A percentile compares a stretch with the other conserved stretches of the same genome.
Evolutionary conservation across 37 sponge, comb jelly and placozoan species (phyloP).

Genomic region (Crambe crambe): DNA sequence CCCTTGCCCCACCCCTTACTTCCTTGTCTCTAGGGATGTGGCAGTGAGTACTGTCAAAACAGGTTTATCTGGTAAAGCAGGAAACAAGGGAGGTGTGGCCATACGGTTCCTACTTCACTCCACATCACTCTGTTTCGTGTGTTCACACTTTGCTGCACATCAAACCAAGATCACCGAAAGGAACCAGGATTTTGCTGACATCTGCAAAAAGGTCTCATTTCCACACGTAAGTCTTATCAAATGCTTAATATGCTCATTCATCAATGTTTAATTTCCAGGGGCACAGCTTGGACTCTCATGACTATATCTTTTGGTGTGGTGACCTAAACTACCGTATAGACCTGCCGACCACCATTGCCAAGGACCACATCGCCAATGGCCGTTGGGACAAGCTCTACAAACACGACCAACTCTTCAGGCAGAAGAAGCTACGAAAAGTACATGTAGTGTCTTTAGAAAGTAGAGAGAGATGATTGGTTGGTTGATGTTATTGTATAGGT

Average conservation of each 20-base stretch:
- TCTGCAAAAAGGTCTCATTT: conserved; percentile 75
- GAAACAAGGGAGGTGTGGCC: conserved; percentile 97
- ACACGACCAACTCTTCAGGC: conserved; percentile 84
- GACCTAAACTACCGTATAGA: conserved; percentile 99
- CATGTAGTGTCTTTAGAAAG: not conserved
- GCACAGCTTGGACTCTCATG: conserved; percentile 73
- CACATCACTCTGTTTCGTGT: conserved; percentile 94
- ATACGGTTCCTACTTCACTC: conserved; percentile 85
- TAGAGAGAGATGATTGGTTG: not conserved
- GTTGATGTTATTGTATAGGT: conserved; percentile 48
- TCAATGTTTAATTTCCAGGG: conserved; percentile 55
- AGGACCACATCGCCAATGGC: conserved; percentile 63
- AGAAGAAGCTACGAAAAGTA: conserved; percentile 76
- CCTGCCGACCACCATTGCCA: conserved; percentile 72
- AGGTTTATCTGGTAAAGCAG: conserved; percentile 93
- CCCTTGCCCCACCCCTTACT: not conserved
- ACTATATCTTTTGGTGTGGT: conserved; percentile 99
- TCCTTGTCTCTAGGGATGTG: conserved; percentile 56
- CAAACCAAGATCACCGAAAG: conserved; percentile 88
- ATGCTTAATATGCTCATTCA: not conserved
- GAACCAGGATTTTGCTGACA: conserved; percentile 89
- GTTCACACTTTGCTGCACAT: conserved; percentile 98
- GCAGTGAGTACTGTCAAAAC: conserved; percentile 92
- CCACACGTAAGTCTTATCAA: conserved; percentile 36
- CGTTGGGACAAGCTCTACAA: conserved; percentile 67